These are phyloP conservation scores for Lepetodrilus schrolli DNA, from an alignment of 2,888 invertebrate species.

Conservation along the genomic window DNA sequence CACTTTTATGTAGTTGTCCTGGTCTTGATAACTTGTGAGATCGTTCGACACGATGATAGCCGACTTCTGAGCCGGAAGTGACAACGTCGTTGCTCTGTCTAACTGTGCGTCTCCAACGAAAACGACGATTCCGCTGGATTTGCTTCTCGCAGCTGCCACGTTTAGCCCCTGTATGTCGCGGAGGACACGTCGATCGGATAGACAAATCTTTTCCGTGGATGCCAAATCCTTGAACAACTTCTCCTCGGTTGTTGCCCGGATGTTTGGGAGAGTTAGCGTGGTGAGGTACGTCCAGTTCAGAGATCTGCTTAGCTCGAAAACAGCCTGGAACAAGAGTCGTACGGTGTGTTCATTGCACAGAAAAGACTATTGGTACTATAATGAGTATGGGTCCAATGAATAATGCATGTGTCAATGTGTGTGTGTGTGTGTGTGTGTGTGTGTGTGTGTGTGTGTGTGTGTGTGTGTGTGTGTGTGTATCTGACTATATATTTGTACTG, in stretches of 20 bases:
- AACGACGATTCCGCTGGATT: slow-evolving; percentile 4
- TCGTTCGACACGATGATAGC: not conserved
- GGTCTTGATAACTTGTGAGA: not conserved
- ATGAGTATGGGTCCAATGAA: too few relatives aligned
- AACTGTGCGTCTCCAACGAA: slow-evolving; percentile 19
- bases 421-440: too few relatives aligned
- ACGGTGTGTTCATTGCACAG: too few relatives aligned
- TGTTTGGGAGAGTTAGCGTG: slow-evolving; percentile 33
- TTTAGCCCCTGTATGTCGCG: not conserved
- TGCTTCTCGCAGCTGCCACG: not conserved
- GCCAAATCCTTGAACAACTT: slow-evolving; percentile 7
- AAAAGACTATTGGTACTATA: too few relatives aligned
- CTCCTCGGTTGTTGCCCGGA: slow-evolving; percentile 36
- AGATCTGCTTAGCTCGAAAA: slow-evolving; percentile 32
- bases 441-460: too few relatives aligned
- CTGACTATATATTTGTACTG: too few relatives aligned
- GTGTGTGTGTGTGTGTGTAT: too few relatives aligned
- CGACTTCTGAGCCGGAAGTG: not conserved
- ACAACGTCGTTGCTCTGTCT: not conserved
- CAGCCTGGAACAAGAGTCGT: slow-evolving; percentile 39
- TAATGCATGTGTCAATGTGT: too few relatives aligned
- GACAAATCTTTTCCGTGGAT: not conserved
- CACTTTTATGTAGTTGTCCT: not conserved
- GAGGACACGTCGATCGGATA: not conserved
- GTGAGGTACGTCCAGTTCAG: slow-evolving; percentile 48